Base-by-base conservation (phyloP, 2,888 invertebrate genomes). In the Lordiphosa andalusiaca region DNA sequence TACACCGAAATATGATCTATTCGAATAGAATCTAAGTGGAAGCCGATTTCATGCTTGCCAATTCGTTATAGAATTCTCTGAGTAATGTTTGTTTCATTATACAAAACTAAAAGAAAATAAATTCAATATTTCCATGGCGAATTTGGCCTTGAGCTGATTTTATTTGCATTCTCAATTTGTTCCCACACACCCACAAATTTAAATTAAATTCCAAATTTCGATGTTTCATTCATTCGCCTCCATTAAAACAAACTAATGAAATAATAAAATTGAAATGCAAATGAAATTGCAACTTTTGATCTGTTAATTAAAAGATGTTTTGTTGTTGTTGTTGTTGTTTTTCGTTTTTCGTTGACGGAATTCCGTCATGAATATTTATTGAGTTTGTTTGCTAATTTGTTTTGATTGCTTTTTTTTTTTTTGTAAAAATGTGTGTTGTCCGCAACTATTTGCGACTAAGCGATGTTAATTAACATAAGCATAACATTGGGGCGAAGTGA, bases 361-460 rank as follows among this genome's bases (percentile, higher is more conserved):
- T 51, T 65, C 59, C 53, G 49, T 70, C 69, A 83, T 77, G 66
- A 78, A 80, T 76, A 82, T 82, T 67, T 61, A 77, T 71, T 52
- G 49, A 41, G 58, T 64, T 51, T 23, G 44, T 61, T 64, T 49
- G 59, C 61, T 67, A 67, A 76, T 82, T 74, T 67, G 67, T 61
- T 75, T 78, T 66, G 62, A 78, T 74, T 50, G 48, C 42, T 37
- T 62, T 56, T 25, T 21, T 47, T n/a, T n/a, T n/a, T n/a, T n/a
- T n/a, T n/a, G 53, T 60, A 41, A 65, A 65, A 53, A 47, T 46
- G 35, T 4, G 51, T 61, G n/a, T 51, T 60, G 41, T 50, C 63
- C 51, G 63, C 57, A 81, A 77, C 59, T 36, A 49, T 68, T 76
- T 77, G 68, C 62, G 37, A 63, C 69, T 50, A 71, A 46, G 48